A percentile compares a stretch with the other conserved stretches of the same genome.
These are phyloP conservation scores for Coecobrya sp. DNA, from an alignment of 2,888 invertebrate genomes.

Conservation along the genomic window DNA sequence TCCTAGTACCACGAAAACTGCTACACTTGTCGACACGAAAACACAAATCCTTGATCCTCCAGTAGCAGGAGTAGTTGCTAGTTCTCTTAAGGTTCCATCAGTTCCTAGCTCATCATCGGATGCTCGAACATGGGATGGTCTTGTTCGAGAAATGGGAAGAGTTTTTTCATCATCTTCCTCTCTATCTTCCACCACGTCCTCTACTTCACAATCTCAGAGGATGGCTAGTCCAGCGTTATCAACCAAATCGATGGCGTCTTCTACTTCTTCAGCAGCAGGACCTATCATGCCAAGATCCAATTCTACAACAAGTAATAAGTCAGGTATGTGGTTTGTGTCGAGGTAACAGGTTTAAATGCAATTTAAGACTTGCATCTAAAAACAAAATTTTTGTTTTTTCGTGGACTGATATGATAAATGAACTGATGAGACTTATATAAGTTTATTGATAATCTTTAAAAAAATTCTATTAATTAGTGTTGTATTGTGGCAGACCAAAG, in stretches of 20 bases:
- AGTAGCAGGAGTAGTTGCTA: not conserved
- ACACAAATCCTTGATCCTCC: not conserved
- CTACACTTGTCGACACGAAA: not conserved
- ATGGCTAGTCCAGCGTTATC: not conserved
- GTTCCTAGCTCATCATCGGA: not conserved
- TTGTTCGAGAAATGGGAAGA: slow-evolving; percentile 28
- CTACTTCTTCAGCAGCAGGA: not conserved
- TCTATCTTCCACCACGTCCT: not conserved
- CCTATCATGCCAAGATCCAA: not conserved
- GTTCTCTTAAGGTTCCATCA: not conserved
- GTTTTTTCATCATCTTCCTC: slow-evolving; percentile 3
- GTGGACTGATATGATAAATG: not conserved
- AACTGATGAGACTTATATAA: not conserved
- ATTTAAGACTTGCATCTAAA: not conserved
- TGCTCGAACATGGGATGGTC: slow-evolving; percentile 33
- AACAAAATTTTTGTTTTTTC: not conserved
- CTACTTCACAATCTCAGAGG: no score
- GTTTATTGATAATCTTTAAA: not conserved
- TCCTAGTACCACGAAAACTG: not conserved
- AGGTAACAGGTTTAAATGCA: not conserved
- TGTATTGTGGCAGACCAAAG: slow-evolving; percentile 4
- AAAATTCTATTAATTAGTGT: not conserved
- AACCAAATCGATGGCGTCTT: not conserved
- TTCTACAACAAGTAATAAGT: not conserved
- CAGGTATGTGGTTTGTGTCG: slow-evolving; percentile 3